These are phyloP conservation scores for Aselliscus stoliczkanus DNA, from an alignment of 2,797 vertebrate genomes.

Conservation along the genomic window DNA sequence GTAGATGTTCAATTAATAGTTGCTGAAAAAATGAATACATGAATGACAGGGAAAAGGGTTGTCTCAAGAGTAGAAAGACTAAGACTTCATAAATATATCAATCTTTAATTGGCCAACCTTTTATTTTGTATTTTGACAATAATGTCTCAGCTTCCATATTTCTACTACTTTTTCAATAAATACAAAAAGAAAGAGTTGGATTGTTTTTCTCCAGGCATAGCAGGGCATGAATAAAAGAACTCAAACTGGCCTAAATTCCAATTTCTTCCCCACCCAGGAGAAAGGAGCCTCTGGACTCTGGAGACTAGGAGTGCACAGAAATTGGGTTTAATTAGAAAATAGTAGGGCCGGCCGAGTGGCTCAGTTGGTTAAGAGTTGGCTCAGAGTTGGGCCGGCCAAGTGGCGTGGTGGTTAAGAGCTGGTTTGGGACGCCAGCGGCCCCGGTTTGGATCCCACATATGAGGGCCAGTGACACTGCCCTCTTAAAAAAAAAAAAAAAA, in stretches of 20 bases:
- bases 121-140: neutral
- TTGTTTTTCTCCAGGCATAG: neutral
- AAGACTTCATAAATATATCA: neutral
- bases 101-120: neutral
- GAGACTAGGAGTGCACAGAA: neutral
- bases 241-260: neutral
- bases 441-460: too few species aligned
- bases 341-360: too few species aligned
- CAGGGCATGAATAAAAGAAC: neutral
- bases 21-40: neutral
- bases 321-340: neutral
- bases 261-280: neutral
- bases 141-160: neutral
- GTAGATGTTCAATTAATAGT: neutral
- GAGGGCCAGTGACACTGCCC: too few species aligned
- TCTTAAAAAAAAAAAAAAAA: too few species aligned
- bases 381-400: too few species aligned
- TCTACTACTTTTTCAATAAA: neutral
- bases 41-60: neutral
- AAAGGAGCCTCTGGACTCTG: neutral
- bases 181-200: neutral
- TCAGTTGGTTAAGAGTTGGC: too few species aligned
- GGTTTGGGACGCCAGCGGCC: too few species aligned
- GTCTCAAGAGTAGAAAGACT: neutral
- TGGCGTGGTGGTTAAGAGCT: too few species aligned